Evolutionary conservation across 2,113 vertebrate species (phyloP), one percentile per base, ranked within the genome.

Genomic region (Diadophis punctatus): DNA sequence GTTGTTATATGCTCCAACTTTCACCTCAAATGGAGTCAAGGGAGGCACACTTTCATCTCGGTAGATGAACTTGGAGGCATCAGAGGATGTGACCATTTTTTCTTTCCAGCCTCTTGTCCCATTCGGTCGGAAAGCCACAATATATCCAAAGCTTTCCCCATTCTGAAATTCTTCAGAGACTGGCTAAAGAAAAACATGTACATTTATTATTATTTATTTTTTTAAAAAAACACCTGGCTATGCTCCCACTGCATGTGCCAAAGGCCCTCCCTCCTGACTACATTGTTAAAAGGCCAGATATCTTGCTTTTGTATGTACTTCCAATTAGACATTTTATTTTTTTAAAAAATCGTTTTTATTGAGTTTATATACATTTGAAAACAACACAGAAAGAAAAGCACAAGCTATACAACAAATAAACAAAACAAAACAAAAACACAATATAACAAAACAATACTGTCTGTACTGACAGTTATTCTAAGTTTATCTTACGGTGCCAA

Each of bases 151-250:
- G 86, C 99, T 98, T 96, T 99, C 98, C 18, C 99, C 99, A 18
- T 98, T 99, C 95, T 99, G 99, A 97, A 99, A 99, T 95, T 99
- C 99, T 97, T 99, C 99, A 8, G 99, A 99, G 2, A 99, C 98
- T 22, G 99, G 99, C 99, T 99, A 94, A 91, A 97, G 95, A 97
- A 91, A 91, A 30, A 89, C 4, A 93, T 93, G 1, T 49, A 88
- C 1, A 86, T 5, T 89, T 93, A 94, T 52, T 91, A 94, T 55
- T 68, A 16, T 68, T 58, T 58, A 58, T 27, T 55, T 53, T n/a
- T 22, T 51, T 51, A 16, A 58, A 58, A 56, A 27, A 60, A 58
- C 8, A 43, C 3, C 2, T 60, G 60, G 60, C 11, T n/a, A n/a
- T 68, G 60, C 12, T 68, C 60, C 30, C 0, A 2, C 4, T 68